Conservation (phyloP, 2,888 invertebrate species). For the Stegana nigrithorax region DNA sequence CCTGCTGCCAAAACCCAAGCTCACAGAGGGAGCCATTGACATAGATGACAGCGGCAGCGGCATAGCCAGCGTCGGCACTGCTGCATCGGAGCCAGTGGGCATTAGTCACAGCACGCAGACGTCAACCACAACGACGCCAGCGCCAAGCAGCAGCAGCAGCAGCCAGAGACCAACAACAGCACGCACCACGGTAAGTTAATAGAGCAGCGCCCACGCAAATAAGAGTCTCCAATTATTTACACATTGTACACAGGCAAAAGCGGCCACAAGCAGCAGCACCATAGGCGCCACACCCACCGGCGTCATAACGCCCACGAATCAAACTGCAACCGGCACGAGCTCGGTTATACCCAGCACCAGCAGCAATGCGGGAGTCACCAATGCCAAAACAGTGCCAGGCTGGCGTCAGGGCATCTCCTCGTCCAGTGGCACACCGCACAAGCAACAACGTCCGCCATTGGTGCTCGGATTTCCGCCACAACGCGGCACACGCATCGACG, state of each 20-base stretch:
- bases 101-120: conserved; percentile 37
- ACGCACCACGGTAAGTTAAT: too few relatives aligned
- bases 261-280: conserved; percentile 22
- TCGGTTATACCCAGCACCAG: conserved; percentile 50
- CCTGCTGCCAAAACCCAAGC: conserved; percentile 61
- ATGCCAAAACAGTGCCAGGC: conserved; percentile 54
- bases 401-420: conserved; percentile 59
- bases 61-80: conserved; percentile 40
- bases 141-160: conserved; percentile 16
- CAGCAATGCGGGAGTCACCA: conserved; percentile 32
- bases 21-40: conserved; percentile 47
- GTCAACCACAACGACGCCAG: conserved; percentile 30
- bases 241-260: conserved; percentile 24
- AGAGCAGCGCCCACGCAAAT: too few relatives aligned
- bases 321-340: conserved; percentile 42
- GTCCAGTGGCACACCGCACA: conserved; percentile 56
- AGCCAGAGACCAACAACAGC: not conserved
- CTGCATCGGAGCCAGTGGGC: conserved; percentile 32
- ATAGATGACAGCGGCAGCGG: conserved; percentile 39
- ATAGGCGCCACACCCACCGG: not conserved
- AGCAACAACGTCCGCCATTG: conserved; percentile 76
- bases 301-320: conserved; percentile 30
- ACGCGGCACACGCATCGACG: conserved; percentile 75
- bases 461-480: conserved; percentile 79
- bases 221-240: too few relatives aligned